phyloP scores from a whole-genome alignment of 2,888 invertebrate genomes.

The Crematogaster levior region DNA sequence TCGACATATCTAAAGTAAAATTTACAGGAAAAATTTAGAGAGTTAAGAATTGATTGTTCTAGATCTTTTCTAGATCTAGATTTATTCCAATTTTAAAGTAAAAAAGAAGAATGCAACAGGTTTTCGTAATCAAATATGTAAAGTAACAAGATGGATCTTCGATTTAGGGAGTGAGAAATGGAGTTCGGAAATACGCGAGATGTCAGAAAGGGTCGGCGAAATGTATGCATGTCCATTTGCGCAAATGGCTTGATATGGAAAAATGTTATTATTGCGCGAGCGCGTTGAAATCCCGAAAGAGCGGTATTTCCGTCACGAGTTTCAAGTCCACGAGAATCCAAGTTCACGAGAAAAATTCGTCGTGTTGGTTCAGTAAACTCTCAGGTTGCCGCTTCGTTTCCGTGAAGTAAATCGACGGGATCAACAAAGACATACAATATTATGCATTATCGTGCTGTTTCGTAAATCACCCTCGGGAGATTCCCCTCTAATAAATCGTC shows the following conservation, averaged over 20 bases:
- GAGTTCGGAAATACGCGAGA: not conserved
- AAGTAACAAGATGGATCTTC: not conserved
- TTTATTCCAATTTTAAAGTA: too few species aligned
- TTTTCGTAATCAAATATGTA: slow-evolving; percentile 3
- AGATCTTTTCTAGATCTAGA: too few species aligned
- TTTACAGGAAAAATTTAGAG: too few species aligned
- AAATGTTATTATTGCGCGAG: slow-evolving; percentile 29
- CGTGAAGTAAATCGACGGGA: not conserved
- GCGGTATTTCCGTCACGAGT: slow-evolving; percentile 12
- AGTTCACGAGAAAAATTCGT: slow-evolving; percentile 5
- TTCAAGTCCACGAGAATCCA: too few species aligned
- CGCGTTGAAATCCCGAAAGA: not conserved
- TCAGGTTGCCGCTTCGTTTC: not conserved
- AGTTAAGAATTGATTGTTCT: too few species aligned
- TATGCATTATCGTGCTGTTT: not conserved
- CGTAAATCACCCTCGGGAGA: not conserved
- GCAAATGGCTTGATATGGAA: slow-evolving; percentile 3
- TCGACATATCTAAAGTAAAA: too few species aligned
- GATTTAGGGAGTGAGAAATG: not conserved
- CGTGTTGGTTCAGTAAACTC: slow-evolving; percentile 27
- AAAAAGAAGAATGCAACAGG: not conserved
- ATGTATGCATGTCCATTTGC: slow-evolving; percentile 22
- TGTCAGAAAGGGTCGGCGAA: not conserved
- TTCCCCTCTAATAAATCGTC: not conserved
- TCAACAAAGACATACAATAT: slow-evolving; percentile 23